These are phyloP conservation scores for Pygathrix nemaeus DNA, from an alignment of 2,113 vertebrate species.

Conservation along the genomic window DNA sequence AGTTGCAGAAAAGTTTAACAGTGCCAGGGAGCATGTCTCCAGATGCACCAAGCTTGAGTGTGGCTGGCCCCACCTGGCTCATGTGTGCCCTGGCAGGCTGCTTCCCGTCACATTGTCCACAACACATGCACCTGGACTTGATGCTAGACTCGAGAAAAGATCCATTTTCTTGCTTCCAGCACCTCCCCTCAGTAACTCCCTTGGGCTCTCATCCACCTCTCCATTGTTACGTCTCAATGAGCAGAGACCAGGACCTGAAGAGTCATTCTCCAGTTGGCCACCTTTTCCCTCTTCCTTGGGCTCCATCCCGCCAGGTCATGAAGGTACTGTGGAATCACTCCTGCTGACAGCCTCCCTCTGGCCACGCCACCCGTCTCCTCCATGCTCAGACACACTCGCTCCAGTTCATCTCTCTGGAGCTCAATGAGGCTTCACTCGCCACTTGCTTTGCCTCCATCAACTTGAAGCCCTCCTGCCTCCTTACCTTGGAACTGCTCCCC, in stretches of 20 bases:
- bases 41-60: accelerated
- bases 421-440: accelerated
- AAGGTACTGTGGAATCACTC: background rate
- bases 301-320: background rate
- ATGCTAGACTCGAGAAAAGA: accelerated
- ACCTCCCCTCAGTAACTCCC: accelerated
- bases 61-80: too few species aligned
- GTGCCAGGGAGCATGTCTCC: accelerated
- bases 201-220: accelerated
- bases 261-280: accelerated
- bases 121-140: accelerated
- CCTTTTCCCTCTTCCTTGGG: background rate
- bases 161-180: accelerated
- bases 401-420: accelerated
- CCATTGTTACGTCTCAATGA: accelerated
- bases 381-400: background rate
- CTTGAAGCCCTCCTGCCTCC: accelerated
- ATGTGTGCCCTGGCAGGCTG: accelerated
- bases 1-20: accelerated
- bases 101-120: too few species aligned
- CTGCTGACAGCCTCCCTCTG: too few species aligned
- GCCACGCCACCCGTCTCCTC: accelerated
- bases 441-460: background rate
- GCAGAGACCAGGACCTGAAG: background rate
- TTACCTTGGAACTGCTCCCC: accelerated